phyloP scores from a whole-genome alignment of 2,888 invertebrate genomes.

The Odiellus spinosus region DNA sequence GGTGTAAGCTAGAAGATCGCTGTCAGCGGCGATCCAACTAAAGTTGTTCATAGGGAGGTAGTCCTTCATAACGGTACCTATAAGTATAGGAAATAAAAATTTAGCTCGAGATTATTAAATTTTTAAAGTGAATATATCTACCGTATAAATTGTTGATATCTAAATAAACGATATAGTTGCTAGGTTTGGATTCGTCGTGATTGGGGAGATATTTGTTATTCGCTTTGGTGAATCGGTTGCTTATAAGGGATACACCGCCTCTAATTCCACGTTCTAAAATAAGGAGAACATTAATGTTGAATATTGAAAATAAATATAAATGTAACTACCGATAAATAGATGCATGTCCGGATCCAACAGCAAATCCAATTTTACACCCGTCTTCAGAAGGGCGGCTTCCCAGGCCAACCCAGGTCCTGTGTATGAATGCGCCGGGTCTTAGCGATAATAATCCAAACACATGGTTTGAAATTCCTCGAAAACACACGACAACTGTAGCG shows the following conservation, averaged over 20 bases:
- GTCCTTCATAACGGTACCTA: too few relatives aligned
- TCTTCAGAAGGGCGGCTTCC: constrained; percentile 24
- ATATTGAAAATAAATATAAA: too few relatives aligned
- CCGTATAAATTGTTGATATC: constrained; percentile 17
- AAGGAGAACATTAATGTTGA: constrained; percentile 6
- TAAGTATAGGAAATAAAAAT: too few relatives aligned
- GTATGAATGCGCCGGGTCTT: constrained; percentile 22
- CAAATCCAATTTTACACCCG: constrained; percentile 21
- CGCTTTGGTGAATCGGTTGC: constrained; percentile 2
- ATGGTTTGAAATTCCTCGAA: constrained; percentile 24
- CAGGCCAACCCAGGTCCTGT: constrained; percentile 24
- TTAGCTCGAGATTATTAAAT: too few relatives aligned
- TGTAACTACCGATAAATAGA: constrained; percentile 17
- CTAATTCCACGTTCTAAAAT: constrained; percentile 19
- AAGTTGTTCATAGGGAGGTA: too few relatives aligned
- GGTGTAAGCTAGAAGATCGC: too few relatives aligned
- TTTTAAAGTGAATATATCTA: background rate
- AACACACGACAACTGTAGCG: constrained; percentile 24
- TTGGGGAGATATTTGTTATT: constrained; percentile 6
- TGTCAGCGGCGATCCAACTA: too few relatives aligned
- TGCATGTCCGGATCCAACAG: constrained; percentile 22
- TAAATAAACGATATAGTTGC: constrained; percentile 22
- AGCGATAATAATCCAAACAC: constrained; percentile 18
- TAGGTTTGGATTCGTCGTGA: constrained; percentile 2
- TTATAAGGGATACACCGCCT: constrained; percentile 3